Base-by-base conservation (phyloP, 1,140 invertebrate species). In the Phocides pigmalion region DNA sequence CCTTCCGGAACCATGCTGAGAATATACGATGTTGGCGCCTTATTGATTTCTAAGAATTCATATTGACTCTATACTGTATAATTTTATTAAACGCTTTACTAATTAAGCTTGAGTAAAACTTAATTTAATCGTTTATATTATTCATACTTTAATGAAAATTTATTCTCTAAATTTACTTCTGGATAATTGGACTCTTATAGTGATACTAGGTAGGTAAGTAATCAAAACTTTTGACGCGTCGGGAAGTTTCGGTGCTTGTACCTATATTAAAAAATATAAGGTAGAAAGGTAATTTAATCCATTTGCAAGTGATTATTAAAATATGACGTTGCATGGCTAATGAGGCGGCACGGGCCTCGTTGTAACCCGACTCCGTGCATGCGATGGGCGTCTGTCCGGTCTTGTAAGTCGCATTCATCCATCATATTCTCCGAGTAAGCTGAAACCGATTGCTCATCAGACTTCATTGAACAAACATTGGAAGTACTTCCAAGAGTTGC, bases 311-410 rank as follows among this genome's bases (percentile, higher is more conserved):
- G 35, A 47, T 62, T 50, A 58, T 50, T 50, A 62, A 62, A 42
- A 62, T 50, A 62, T 62, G 47, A 62, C 46, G 61, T 50, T 58
- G 66, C 61, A 63, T 68, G 44, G 67, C 66, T 79, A 79, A 79
- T 79, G 76, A 87, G 82, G 79, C 76, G 80, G 79, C 83, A 81
- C 78, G 80, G 74, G 76, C 74, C 68, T 72, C 50, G 46, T 44
- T 64, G 84, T 80, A 87, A 87, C 79, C 80, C 61, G 83, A 90
- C 37, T 64, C 73, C 68, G 62, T 44, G 64, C 71, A 67, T 47
- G 67, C 63, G 61, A 53, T 71, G 61, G 62, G 63, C 46, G 62
- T 70, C 53, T 41, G 65, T 64, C 66, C 32, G 66, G 63, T 69
- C 58, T 67, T 68, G 74, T 59, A 61, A 49, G 66, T 54, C 54